Evolutionary conservation across 2,888 invertebrate species (phyloP).

Genomic region (Nematopogon swammerdamellus): DNA sequence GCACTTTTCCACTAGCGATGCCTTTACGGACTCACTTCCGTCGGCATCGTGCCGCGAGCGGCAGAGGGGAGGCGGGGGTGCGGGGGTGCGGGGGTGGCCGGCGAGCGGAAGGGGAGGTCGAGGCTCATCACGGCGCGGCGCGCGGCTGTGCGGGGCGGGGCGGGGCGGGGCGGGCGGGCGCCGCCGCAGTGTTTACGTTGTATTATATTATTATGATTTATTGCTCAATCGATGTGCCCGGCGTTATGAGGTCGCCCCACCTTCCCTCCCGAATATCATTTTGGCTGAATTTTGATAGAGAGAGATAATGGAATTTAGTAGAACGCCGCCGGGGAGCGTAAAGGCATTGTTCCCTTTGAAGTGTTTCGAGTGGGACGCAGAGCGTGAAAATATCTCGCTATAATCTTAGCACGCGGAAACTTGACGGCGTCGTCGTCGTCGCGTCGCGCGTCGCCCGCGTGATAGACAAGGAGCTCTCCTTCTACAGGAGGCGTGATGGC

Average conservation of each 20-base stretch:
- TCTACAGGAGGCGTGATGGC: too few relatives aligned
- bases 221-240: conserved; percentile 42
- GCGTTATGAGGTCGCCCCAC: background rate
- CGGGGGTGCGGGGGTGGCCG: too few relatives aligned
- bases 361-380: conserved; percentile 4
- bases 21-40: too few relatives aligned
- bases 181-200: conserved; percentile 34
- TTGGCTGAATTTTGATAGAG: conserved; percentile 35
- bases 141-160: conserved; percentile 6
- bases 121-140: conserved; percentile 5
- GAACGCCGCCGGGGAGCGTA: conserved; percentile 33
- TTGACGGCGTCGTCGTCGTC: too few relatives aligned
- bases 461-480: background rate
- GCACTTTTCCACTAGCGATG: too few relatives aligned
- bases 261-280: conserved; percentile 16
- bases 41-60: conserved; percentile 1
- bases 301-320: conserved; percentile 38
- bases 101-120: conserved; percentile 2
- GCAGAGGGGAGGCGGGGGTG: conserved; percentile 9
- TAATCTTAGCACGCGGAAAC: too few relatives aligned
- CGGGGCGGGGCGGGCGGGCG: too few relatives aligned
- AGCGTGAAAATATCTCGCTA: background rate
- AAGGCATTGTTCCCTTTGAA: conserved; percentile 42
- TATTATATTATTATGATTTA: conserved; percentile 51
- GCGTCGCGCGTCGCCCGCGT: background rate